Conservation (phyloP, 2,888 invertebrate species). For the Belgica antarctica region DNA sequence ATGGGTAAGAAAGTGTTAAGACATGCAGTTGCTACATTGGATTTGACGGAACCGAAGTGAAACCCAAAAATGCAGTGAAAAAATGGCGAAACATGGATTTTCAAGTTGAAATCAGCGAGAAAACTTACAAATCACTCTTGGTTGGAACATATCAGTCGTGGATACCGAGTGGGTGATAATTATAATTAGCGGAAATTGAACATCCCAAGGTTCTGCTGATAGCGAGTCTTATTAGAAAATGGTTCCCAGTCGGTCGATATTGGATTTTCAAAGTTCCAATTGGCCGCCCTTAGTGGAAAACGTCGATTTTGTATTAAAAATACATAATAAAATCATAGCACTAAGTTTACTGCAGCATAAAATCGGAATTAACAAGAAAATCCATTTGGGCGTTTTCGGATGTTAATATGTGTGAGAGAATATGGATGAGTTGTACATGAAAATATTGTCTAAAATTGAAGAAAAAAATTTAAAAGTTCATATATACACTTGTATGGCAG, state of each 20-base stretch:
- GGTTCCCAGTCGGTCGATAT: neutral
- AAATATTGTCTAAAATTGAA: conserved; percentile 23
- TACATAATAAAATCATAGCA: conserved; percentile 9
- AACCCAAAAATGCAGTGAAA: conserved; percentile 22
- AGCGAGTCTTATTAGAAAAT: neutral
- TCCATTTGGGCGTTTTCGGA: conserved; percentile 42
- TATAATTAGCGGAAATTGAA: conserved; percentile 36
- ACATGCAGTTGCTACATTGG: neutral
- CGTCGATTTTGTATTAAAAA: no score
- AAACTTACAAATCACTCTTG: neutral
- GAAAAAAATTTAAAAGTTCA: conserved; percentile 33
- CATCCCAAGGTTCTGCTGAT: neutral
- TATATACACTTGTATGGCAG: conserved; percentile 14
- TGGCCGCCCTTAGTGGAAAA: conserved; percentile 20
- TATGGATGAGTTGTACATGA: conserved; percentile 34
- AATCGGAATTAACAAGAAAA: no score
- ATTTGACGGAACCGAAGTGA: neutral
- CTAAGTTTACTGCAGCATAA: conserved; percentile 26
- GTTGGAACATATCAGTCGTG: neutral
- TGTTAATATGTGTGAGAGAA: conserved; percentile 39
- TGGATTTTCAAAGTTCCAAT: neutral
- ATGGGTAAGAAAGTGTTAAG: conserved; percentile 36
- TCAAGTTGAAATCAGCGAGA: no score
- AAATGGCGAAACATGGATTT: conserved; percentile 43
- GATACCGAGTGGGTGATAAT: conserved; percentile 14